Evolutionary conservation across 2,113 vertebrate species (phyloP).

Genomic region (Coregonus clupeaformis): DNA sequence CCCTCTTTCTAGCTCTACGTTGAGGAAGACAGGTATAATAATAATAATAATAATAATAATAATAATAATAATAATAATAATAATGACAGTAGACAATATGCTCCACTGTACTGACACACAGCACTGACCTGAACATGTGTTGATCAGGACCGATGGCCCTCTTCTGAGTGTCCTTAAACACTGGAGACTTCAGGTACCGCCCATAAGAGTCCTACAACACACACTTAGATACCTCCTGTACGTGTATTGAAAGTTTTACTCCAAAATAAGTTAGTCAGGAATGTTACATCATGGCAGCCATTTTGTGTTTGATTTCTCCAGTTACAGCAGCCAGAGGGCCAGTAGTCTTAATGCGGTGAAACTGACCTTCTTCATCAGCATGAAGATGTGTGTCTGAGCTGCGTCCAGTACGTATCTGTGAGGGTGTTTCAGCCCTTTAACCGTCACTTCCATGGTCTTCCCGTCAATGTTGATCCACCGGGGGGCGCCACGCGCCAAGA

Average conservation of each 20-base stretch:
- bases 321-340: no score
- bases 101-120: background rate
- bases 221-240: background rate
- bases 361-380: slow-evolving; percentile 98
- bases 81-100: background rate
- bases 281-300: no score
- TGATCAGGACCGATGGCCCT: slow-evolving; percentile 86
- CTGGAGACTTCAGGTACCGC: slow-evolving; percentile 91
- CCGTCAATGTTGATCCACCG: slow-evolving; percentile 99
- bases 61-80: no score
- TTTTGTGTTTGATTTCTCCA: no score
- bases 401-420: slow-evolving; percentile 96
- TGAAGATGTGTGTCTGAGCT: slow-evolving; percentile 97
- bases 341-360: background rate
- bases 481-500: slow-evolving; percentile 89
- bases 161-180: slow-evolving; percentile 91
- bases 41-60: no score
- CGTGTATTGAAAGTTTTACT: background rate
- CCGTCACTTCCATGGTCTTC: slow-evolving; percentile 94
- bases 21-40: background rate
- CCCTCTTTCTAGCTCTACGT: no score
- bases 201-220: slow-evolving; percentile 87
- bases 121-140: slow-evolving; percentile 84
- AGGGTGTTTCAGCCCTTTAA: slow-evolving; percentile 88
- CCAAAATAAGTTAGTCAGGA: background rate